Evolutionary conservation across 2,797 vertebrate species (phyloP).

Genomic region (Pseudochirops corinnae): DNA sequence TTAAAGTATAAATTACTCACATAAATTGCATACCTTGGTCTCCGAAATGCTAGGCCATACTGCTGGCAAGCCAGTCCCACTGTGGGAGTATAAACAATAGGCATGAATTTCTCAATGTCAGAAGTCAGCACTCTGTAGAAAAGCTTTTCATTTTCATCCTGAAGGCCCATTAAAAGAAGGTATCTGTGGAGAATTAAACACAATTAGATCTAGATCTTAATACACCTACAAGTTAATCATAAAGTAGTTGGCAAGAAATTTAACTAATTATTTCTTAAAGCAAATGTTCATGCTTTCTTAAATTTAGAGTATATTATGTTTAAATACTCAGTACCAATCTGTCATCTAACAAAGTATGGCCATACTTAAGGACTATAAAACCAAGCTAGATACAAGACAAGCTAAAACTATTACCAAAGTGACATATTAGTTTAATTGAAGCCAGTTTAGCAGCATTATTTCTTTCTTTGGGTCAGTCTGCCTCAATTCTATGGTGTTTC

Average conservation of each 20-base stretch:
- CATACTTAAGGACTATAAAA: slow-evolving; percentile 55
- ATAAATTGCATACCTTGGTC: slow-evolving; percentile 92
- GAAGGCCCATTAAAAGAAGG: slow-evolving; percentile 96
- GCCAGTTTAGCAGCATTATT: neutral
- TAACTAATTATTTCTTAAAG: slow-evolving; percentile 59
- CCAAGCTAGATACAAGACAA: slow-evolving; percentile 33
- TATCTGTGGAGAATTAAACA: slow-evolving; percentile 88
- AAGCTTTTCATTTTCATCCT: slow-evolving; percentile 97
- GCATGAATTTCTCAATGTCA: slow-evolving; percentile 96
- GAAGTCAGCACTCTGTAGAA: slow-evolving; percentile 94
- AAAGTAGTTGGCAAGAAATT: slow-evolving; percentile 42
- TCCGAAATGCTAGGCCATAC: slow-evolving; percentile 94
- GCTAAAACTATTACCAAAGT: slow-evolving; percentile 50
- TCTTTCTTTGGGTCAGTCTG: neutral
- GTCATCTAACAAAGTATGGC: slow-evolving; percentile 36
- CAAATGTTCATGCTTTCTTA: slow-evolving; percentile 48
- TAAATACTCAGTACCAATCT: slow-evolving; percentile 43
- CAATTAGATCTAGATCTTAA: slow-evolving; percentile 71
- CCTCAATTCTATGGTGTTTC: neutral
- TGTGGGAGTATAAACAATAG: slow-evolving; percentile 97
- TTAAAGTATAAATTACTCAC: slow-evolving; percentile 73
- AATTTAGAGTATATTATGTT: neutral
- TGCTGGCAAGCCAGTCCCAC: slow-evolving; percentile 97
- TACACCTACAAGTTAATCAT: neutral
- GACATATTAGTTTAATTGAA: neutral